Percentiles rank a stretch among this genome's conserved stretches.
These are phyloP conservation scores for Drosophila truncata DNA, from an alignment of 1,140 invertebrate genomes.

Conservation along the genomic window DNA sequence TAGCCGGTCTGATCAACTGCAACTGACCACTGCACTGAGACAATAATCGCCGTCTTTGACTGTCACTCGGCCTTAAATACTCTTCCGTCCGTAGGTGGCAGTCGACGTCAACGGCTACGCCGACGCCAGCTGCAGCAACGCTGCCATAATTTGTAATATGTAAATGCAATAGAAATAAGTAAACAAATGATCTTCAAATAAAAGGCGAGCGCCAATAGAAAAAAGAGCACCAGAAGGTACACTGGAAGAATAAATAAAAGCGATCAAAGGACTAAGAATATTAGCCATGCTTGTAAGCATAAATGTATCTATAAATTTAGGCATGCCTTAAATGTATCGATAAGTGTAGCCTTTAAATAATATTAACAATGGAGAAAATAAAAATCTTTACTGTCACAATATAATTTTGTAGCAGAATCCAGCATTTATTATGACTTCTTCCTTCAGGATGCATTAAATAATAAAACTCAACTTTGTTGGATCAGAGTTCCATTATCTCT, in stretches of 20 bases:
- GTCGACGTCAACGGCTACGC: constrained; percentile 8
- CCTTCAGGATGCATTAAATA: too few relatives aligned
- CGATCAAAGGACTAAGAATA: not conserved
- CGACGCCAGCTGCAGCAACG: constrained; percentile 8
- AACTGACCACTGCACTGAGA: constrained; percentile 54
- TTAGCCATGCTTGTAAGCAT: not conserved
- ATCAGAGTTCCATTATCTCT: too few relatives aligned
- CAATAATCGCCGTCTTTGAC: constrained; percentile 45
- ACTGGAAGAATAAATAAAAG: constrained; percentile 1
- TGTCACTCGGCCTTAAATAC: constrained; percentile 42
- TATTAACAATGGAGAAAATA: not conserved
- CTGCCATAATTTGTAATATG: constrained; percentile 42
- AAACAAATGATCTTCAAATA: constrained; percentile 51
- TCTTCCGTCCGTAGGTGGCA: constrained; percentile 22
- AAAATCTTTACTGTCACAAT: not conserved
- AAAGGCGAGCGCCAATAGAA: constrained; percentile 7
- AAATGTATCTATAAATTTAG: not conserved
- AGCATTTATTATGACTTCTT: too few relatives aligned
- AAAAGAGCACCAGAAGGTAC: constrained; percentile 3
- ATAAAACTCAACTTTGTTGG: too few relatives aligned
- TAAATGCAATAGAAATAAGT: constrained; percentile 34
- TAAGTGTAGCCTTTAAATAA: not conserved
- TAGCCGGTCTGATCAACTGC: constrained; percentile 34
- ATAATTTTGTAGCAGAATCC: not conserved
- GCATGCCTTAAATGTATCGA: not conserved